Base-by-base conservation (phyloP, 2,888 invertebrate species). In the Torymus aiolomorphi region DNA sequence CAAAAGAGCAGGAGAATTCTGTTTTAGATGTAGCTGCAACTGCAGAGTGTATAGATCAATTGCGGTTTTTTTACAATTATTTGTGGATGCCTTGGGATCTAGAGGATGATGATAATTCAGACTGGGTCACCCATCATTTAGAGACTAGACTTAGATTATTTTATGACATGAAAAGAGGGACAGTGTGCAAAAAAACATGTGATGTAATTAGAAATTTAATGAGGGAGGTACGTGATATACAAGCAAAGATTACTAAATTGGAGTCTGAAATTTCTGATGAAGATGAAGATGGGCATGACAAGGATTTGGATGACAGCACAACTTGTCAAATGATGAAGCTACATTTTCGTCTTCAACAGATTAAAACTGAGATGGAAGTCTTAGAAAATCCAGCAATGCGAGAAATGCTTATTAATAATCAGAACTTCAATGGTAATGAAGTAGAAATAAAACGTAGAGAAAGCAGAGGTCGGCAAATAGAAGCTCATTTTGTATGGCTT, bases 21-120 rank as follows among this genome's bases (percentile, higher is more conserved):
- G 93, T 91, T 80, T 88, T 94, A 8, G 93, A 94, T 87, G 91
- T 93, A 65, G 89, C 92, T 0, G 91, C 91, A 2, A 94, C 94
- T 0, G 93, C 94, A 0, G 93, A 93, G 83, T 93, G 93, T 82
- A 92, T 95, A 81, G 94, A 95, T 88, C 91, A 94, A 83, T 88
- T 94, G 82, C 91, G 94, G 84, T 94, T 94, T 83, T 95, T 94
- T 86, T 94, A 94, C 85, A 92, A 92, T 54, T 91, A 94, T 82
- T 89, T 95, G 57, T 94, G 94, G 92, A 93, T 94, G 93, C 94
- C 94, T 0, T 95, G 95, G 95, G 94, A 95, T 83, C 90, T 92
- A 65, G 94, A 94, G 75, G 93, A 94, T 76, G 94, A 94, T 83
- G 91, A 93, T 1, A 90, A 91, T 0, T 89, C 90, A 16, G 92